Conservation (phyloP, 2,113 vertebrate species). For the Ictalurus punctatus region DNA sequence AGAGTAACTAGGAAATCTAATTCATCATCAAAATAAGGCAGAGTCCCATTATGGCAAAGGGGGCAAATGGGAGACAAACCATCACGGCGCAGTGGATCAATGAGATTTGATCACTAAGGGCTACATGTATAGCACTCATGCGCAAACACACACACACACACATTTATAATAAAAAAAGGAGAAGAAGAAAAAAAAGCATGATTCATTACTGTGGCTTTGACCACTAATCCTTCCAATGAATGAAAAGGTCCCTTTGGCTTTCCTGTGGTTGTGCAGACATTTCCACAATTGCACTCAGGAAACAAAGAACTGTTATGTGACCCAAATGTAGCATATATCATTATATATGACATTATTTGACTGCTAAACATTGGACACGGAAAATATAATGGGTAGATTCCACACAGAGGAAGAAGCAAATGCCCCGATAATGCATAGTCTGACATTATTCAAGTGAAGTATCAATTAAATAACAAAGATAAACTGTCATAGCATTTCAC, state of each 20-base stretch:
- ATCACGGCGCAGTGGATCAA: slow-evolving; percentile 67
- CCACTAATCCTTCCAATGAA: slow-evolving; percentile 18
- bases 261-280: slow-evolving; percentile 22
- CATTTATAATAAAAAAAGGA: not conserved
- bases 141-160: slow-evolving; percentile 31
- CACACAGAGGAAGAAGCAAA: not conserved
- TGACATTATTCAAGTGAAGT: slow-evolving; percentile 42
- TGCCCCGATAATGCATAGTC: slow-evolving; percentile 21
- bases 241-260: slow-evolving; percentile 18
- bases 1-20: slow-evolving; percentile 77
- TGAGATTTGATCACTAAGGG: slow-evolving; percentile 59
- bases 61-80: slow-evolving; percentile 63
- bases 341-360: slow-evolving; percentile 4
- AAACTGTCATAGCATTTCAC: slow-evolving; percentile 16
- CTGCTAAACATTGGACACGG: not conserved
- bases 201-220: slow-evolving; percentile 34
- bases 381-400: not conserved
- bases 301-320: not conserved
- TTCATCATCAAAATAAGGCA: slow-evolving; percentile 76
- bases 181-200: not conserved
- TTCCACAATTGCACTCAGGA: slow-evolving; percentile 7
- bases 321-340: not conserved
- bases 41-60: slow-evolving; percentile 69
- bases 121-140: slow-evolving; percentile 30
- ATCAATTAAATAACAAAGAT: slow-evolving; percentile 38